phyloP scores from a whole-genome alignment of 2,888 invertebrate genomes.

The Drosophila kuntzei region DNA sequence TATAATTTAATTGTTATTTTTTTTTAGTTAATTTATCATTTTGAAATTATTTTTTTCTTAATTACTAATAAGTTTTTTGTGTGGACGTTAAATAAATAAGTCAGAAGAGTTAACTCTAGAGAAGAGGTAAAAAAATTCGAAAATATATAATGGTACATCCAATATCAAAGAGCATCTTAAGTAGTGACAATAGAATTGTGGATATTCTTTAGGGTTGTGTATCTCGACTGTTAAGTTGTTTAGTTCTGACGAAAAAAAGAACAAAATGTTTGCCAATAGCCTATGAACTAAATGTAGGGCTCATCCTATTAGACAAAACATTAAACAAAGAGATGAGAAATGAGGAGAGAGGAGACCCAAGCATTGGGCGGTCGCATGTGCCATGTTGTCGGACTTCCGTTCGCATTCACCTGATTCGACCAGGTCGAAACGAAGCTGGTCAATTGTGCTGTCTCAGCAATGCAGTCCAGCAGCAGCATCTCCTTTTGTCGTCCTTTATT shows the following conservation, averaged over 20 bases:
- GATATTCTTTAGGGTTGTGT: neutral
- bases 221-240: neutral
- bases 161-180: neutral
- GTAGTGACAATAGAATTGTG: neutral
- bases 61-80: no score
- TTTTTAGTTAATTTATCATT: no score
- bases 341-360: constrained; percentile 12
- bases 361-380: constrained; percentile 38
- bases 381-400: constrained; percentile 49
- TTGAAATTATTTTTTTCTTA: no score
- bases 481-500: constrained; percentile 49
- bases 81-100: no score
- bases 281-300: constrained; percentile 34
- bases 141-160: neutral
- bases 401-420: constrained; percentile 58
- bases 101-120: neutral
- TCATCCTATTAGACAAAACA: constrained; percentile 54
- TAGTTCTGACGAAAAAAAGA: constrained; percentile 23
- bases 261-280: constrained; percentile 21
- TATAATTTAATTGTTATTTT: no score
- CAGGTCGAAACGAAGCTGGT: constrained; percentile 45
- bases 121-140: no score
- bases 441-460: constrained; percentile 54
- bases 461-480: no score
- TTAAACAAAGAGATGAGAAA: constrained; percentile 11